phyloP scores from a whole-genome alignment of 2,888 invertebrate genomes.

The Cordilura impudica region DNA sequence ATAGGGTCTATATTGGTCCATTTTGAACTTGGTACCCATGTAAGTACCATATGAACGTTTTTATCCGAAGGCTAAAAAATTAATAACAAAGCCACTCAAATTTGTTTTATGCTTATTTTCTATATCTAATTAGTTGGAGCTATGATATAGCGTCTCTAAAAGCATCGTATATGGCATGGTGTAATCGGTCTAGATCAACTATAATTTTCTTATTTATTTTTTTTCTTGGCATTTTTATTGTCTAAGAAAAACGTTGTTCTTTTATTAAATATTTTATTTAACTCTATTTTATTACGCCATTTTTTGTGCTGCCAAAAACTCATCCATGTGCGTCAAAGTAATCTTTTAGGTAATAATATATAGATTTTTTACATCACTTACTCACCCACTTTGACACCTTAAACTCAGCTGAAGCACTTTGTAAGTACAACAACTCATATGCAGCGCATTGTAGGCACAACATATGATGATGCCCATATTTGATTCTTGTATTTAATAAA shows the following conservation, averaged over 20 bases:
- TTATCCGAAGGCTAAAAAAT: too few species aligned
- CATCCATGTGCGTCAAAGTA: constrained; percentile 10
- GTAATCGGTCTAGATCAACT: too few species aligned
- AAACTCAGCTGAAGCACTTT: constrained; percentile 28
- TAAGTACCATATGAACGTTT: too few species aligned
- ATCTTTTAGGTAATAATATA: constrained; percentile 35
- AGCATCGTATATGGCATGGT: too few species aligned
- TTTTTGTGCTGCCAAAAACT: not conserved
- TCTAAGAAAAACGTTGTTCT: not conserved
- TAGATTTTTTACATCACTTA: constrained; percentile 26
- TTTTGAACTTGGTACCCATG: too few species aligned
- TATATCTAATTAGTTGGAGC: too few species aligned
- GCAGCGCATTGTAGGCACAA: not conserved
- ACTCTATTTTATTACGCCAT: not conserved
- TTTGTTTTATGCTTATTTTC: too few species aligned
- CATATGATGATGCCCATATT: constrained; percentile 34
- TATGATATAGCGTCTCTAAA: too few species aligned
- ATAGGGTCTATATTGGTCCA: too few species aligned
- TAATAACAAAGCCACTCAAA: too few species aligned
- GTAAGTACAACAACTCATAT: not conserved
- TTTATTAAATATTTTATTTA: not conserved
- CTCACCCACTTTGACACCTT: constrained; percentile 22
- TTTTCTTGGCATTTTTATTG: not conserved
- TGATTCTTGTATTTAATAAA: constrained; percentile 35
- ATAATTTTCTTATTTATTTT: too few species aligned